Percentiles rank a stretch among this genome's conserved stretches.
phyloP scores from a whole-genome alignment of 2,888 invertebrate genomes.

The Lithophane semibrunnea region DNA sequence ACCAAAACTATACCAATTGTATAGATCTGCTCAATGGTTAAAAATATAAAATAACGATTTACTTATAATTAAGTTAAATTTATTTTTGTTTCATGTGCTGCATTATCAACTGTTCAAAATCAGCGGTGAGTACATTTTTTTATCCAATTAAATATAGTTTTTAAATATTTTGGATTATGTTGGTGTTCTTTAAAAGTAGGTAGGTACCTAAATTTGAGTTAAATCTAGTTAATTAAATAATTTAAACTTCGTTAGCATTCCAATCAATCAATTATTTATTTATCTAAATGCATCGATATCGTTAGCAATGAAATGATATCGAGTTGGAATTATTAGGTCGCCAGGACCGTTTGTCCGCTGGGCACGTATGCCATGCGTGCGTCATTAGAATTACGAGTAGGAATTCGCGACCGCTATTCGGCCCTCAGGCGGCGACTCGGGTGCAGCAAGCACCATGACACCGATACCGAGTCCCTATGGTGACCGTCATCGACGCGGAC shows the following conservation, averaged over 20 bases:
- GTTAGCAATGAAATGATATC: constrained; percentile 76
- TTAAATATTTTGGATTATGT: not conserved
- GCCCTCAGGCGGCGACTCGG: constrained; percentile 78
- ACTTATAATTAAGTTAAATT: constrained; percentile 50
- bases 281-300: constrained; percentile 70
- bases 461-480: constrained; percentile 85
- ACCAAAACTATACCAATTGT: not conserved
- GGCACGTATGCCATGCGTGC: constrained; percentile 85
- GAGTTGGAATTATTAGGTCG: constrained; percentile 86
- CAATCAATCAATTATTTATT: constrained; percentile 45
- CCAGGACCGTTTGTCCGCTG: constrained; percentile 84
- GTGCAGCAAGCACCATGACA: constrained; percentile 84
- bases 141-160: constrained; percentile 10
- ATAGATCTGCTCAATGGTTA: not conserved
- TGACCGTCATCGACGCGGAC: constrained; percentile 71
- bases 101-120: constrained; percentile 64
- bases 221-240: constrained; percentile 4
- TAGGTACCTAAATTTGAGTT: not conserved
- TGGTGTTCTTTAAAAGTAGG: not conserved
- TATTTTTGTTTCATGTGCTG: constrained; percentile 89
- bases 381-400: constrained; percentile 89
- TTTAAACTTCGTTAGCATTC: constrained; percentile 47
- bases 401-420: constrained; percentile 90
- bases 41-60: constrained; percentile 21
- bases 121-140: constrained; percentile 83